A percentile compares a stretch with the other conserved stretches of the same genome.
phyloP scores from a whole-genome alignment of 2,797 vertebrate genomes.

The Leptatherina wallacei region DNA sequence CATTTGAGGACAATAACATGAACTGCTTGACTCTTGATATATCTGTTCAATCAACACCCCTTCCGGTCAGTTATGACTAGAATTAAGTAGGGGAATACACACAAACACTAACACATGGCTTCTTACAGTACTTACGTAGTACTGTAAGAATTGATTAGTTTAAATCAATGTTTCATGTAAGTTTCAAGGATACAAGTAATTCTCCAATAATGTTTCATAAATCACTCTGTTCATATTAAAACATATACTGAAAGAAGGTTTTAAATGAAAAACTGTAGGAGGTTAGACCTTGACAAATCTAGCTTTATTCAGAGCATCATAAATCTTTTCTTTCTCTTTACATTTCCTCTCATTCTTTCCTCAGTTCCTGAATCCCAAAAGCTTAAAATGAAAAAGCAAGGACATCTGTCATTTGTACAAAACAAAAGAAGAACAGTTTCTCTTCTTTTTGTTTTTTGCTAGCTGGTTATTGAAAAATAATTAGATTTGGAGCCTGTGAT shows the following conservation, averaged over 20 bases:
- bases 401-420: constrained; percentile 37
- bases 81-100: constrained; percentile 20
- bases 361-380: constrained; percentile 11
- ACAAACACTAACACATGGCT: background rate
- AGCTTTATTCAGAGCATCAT: constrained; percentile 9
- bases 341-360: background rate
- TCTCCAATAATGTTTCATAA: background rate
- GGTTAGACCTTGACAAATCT: constrained; percentile 23
- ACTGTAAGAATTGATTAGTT: constrained; percentile 23
- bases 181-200: constrained; percentile 31
- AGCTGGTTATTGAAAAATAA: constrained; percentile 52
- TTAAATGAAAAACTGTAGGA: constrained; percentile 2
- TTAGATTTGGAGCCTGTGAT: constrained; percentile 51
- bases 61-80: constrained; percentile 8
- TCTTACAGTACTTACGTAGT: constrained; percentile 1
- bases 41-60: constrained; percentile 23
- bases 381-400: constrained; percentile 25
- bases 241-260: constrained; percentile 14
- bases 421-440: constrained; percentile 27
- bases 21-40: constrained; percentile 10
- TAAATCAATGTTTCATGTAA: constrained; percentile 24
- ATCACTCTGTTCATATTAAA: background rate
- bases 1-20: background rate
- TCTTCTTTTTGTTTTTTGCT: constrained; percentile 39
- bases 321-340: constrained; percentile 11